Conservation (phyloP, 2,888 invertebrate species). For the Cylindroiulus punctatus region DNA sequence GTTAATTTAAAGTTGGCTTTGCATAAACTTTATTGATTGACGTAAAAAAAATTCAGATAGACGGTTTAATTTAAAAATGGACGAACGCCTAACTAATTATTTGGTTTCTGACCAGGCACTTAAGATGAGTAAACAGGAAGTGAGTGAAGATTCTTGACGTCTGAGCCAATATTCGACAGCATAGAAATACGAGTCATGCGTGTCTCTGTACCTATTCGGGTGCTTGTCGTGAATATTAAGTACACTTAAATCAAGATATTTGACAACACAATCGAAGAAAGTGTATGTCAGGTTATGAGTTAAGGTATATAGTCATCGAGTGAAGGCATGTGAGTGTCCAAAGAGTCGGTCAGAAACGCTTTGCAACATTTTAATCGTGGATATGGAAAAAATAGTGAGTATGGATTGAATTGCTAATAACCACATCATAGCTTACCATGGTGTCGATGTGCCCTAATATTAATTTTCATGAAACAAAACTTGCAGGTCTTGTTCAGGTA, state of each 20-base stretch:
- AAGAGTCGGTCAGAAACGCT: background rate
- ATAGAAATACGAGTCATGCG: background rate
- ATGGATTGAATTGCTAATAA: background rate
- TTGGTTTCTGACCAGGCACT: background rate
- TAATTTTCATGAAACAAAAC: background rate
- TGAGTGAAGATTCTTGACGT: background rate
- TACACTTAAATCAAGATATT: conserved; percentile 14
- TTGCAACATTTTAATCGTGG: background rate
- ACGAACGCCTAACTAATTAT: background rate
- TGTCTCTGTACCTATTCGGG: background rate
- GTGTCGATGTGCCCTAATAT: background rate
- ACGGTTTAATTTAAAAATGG: background rate
- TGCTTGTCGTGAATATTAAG: conserved; percentile 12
- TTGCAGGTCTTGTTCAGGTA: background rate
- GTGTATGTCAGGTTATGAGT: background rate
- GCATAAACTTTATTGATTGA: too few relatives aligned
- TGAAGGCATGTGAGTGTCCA: background rate
- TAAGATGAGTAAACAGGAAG: background rate
- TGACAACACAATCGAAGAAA: conserved; percentile 3
- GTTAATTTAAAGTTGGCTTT: too few relatives aligned
- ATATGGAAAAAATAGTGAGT: background rate
- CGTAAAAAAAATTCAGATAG: background rate
- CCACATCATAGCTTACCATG: background rate
- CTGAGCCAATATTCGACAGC: background rate
- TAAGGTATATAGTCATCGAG: background rate